Conservation (phyloP, 2,113 vertebrate genomes). For the Pholis gunnellus region DNA sequence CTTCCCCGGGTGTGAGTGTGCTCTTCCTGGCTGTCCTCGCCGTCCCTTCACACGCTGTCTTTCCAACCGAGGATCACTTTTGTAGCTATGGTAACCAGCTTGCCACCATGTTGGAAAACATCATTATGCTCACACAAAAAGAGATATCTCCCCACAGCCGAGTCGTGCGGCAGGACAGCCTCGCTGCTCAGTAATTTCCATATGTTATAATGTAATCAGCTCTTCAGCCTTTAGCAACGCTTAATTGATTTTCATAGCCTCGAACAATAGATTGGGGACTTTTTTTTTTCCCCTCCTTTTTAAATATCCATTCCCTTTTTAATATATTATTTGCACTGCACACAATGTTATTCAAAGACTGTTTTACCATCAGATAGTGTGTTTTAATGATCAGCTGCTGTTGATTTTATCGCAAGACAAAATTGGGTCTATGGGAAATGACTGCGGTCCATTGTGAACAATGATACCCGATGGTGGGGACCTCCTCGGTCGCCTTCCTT, state of each 20-base stretch:
- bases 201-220: slow-evolving; percentile 68
- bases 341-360: slow-evolving; percentile 36
- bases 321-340: neutral
- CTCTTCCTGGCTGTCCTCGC: slow-evolving; percentile 44
- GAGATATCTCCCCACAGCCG: slow-evolving; percentile 39
- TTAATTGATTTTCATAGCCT: slow-evolving; percentile 72
- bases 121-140: slow-evolving; percentile 64
- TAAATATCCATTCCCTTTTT: slow-evolving; percentile 48
- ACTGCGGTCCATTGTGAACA: slow-evolving; percentile 35
- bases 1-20: slow-evolving; percentile 42
- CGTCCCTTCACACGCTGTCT: slow-evolving; percentile 40
- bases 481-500: slow-evolving; percentile 32
- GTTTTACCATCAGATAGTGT: slow-evolving; percentile 29
- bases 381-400: slow-evolving; percentile 39
- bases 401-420: slow-evolving; percentile 16
- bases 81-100: slow-evolving; percentile 81
- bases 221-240: slow-evolving; percentile 56
- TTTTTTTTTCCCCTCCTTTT: neutral
- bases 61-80: slow-evolving; percentile 57
- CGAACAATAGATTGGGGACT: slow-evolving; percentile 38
- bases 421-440: slow-evolving; percentile 19
- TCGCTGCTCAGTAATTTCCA: slow-evolving; percentile 56
- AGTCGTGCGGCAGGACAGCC: slow-evolving; percentile 21
- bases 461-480: neutral
- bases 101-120: slow-evolving; percentile 69